Base-by-base conservation (phyloP, 1,140 invertebrate species). In the Drosophila aff. region DNA sequence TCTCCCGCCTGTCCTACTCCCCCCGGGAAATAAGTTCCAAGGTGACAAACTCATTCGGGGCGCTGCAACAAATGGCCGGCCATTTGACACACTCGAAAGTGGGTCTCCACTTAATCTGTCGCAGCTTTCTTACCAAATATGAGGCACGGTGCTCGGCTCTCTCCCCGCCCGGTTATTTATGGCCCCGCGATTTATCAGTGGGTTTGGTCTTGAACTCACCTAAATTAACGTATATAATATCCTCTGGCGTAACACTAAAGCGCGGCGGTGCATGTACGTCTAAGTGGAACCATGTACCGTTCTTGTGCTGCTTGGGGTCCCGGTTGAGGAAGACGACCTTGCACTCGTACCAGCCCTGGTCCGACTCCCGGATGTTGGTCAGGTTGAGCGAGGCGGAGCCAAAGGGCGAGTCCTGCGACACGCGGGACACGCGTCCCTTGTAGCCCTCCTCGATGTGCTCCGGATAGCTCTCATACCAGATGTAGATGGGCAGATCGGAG, bases 331-430 rank as follows among this genome's bases (percentile, higher is more conserved):
- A 98, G 92, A 98, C 97, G 92, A 99, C 97, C 94, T 98, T 98
- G 94, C 98, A 99, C 93, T 98, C 97, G 94, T 99, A 99, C 98
- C 98, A 99, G 90, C 98, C 98, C 94, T 98, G 97, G 94, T 99
- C 98, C 82, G 96, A 96, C 93, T 98, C 97, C 62, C 95, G 95
- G 91, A 99, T 98, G 91, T 97, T 96, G 81, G 97, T 98, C 93
- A 99, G 95, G 94, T 99, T 98, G 93, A 99, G 97, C 77, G 97
- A 98, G 62, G 98, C 98, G 26, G 96, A 95, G 72, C 97, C 97
- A 92, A 96, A 97, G n/a, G 95, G 95, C 31, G 96, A 97, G 93
- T 97, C 97, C 63, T 96, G 95, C 71, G 96, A 96, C 73, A 98
- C 97, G 71, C 97, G 95, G 41, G 97, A 97, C 83, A 98, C 97